A percentile compares a stretch with the other conserved stretches of the same genome.
These are phyloP conservation scores for Pygmarrhopalites habei DNA, from an alignment of 1,140 invertebrate species.

Conservation along the genomic window DNA sequence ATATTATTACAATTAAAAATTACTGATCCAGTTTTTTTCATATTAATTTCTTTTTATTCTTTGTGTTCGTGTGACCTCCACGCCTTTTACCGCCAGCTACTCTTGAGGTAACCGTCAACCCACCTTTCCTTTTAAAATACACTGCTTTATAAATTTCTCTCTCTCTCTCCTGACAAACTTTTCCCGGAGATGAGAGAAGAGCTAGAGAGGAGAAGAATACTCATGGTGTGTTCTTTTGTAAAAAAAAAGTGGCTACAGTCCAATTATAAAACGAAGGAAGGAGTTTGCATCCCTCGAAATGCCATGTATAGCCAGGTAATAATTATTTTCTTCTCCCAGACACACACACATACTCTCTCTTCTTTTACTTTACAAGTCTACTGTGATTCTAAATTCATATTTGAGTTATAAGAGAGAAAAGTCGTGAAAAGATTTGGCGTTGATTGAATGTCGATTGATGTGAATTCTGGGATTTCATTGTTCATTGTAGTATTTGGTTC, in stretches of 20 bases:
- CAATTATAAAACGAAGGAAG: conserved; percentile 54
- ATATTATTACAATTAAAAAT: too few relatives aligned
- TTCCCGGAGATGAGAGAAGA: too few relatives aligned
- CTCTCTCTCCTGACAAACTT: too few relatives aligned
- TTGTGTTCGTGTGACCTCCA: too few relatives aligned
- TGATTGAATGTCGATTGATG: background rate
- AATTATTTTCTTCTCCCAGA: background rate
- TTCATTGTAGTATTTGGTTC: background rate
- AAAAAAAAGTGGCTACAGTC: conserved; percentile 53
- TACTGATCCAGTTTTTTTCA: too few relatives aligned
- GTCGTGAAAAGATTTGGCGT: background rate
- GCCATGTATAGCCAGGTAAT: conserved; percentile 49
- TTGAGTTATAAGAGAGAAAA: background rate
- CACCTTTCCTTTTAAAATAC: too few relatives aligned
- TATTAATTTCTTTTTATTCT: too few relatives aligned
- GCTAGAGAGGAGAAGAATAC: too few relatives aligned
- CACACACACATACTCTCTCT: background rate
- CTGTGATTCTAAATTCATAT: background rate
- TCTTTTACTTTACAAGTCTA: background rate
- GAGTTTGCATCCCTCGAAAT: conserved; percentile 53
- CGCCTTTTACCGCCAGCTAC: background rate
- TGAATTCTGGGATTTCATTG: background rate
- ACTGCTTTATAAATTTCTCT: too few relatives aligned
- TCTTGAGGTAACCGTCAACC: too few relatives aligned
- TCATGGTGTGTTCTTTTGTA: too few relatives aligned